A percentile compares a stretch with the other conserved stretches of the same genome.
Conservation (phyloP, 2,888 invertebrate species). For the Leptinotarsa tumamoca region DNA sequence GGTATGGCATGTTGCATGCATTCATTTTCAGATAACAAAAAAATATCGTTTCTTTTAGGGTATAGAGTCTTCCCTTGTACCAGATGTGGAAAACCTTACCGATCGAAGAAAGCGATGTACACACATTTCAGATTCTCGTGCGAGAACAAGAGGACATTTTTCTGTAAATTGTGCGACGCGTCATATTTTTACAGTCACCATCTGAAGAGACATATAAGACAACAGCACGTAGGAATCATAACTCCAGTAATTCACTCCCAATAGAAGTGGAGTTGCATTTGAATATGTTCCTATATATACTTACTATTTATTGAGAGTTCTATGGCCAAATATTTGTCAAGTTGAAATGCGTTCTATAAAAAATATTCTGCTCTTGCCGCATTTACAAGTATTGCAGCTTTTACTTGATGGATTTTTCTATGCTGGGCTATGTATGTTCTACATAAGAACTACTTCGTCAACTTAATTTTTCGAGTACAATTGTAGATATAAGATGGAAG, state of each 20-base stretch:
- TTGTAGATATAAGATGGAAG: too few species aligned
- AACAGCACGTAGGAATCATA: slow-evolving; percentile 32
- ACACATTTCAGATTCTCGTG: slow-evolving; percentile 56
- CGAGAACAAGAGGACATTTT: slow-evolving; percentile 55
- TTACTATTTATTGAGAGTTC: too few species aligned
- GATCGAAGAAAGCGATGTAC: slow-evolving; percentile 55
- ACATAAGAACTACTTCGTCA: too few species aligned
- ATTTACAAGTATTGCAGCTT: too few species aligned
- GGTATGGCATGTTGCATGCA: slow-evolving; percentile 12
- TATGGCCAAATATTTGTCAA: too few species aligned
- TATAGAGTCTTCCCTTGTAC: slow-evolving; percentile 46
- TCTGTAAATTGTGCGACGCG: slow-evolving; percentile 54
- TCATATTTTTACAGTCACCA: slow-evolving; percentile 58
- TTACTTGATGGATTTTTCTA: too few species aligned
- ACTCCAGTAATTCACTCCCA: not conserved
- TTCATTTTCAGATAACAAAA: not conserved
- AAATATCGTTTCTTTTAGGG: slow-evolving; percentile 34
- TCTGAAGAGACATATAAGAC: slow-evolving; percentile 51
- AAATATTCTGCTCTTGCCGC: too few species aligned
- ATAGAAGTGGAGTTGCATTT: too few species aligned
- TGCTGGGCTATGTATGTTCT: too few species aligned
- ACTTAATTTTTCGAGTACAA: too few species aligned
- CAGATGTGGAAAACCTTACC: slow-evolving; percentile 55
- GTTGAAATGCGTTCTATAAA: too few species aligned
- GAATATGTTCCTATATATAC: too few species aligned